A percentile compares a stretch with the other conserved stretches of the same genome.
These are phyloP conservation scores for Nephotettix cincticeps DNA, from an alignment of 1,140 invertebrate species.

Conservation along the genomic window DNA sequence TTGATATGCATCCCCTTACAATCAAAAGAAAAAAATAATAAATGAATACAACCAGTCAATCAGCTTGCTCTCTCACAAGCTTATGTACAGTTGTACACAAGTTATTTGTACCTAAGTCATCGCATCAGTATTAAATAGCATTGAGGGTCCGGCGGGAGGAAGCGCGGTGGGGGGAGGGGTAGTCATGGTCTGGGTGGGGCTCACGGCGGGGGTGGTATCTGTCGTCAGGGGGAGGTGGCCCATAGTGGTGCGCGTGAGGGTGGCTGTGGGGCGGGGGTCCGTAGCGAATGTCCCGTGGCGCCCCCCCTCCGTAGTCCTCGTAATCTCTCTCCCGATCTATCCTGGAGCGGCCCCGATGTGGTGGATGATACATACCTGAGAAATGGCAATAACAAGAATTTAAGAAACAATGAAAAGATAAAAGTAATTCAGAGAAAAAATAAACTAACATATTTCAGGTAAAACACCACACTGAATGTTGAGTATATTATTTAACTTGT, in stretches of 20 bases:
- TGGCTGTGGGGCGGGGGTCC: not conserved
- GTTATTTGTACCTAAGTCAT: conserved; percentile 27
- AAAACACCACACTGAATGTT: too few species aligned
- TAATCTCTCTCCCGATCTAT: conserved; percentile 49
- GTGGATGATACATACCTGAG: conserved; percentile 33
- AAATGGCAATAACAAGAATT: too few species aligned
- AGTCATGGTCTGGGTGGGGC: conserved; percentile 46
- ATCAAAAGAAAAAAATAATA: too few species aligned
- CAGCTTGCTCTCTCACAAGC: too few species aligned
- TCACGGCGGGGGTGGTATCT: conserved; percentile 29
- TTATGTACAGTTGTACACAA: not conserved
- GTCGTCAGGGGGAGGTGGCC: conserved; percentile 34
- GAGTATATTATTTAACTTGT: too few species aligned
- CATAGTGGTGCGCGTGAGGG: conserved; percentile 27
- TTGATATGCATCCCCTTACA: too few species aligned
- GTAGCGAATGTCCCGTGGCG: conserved; percentile 21
- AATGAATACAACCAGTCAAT: too few species aligned
- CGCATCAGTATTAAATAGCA: conserved; percentile 49
- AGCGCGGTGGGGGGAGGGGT: conserved; percentile 51
- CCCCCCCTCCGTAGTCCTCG: conserved; percentile 45
- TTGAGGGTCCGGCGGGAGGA: conserved; percentile 53
- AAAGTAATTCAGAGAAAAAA: too few species aligned
- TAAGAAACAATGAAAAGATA: too few species aligned
- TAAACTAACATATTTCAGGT: too few species aligned
- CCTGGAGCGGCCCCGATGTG: conserved; percentile 40